Conservation (phyloP, 2,797 vertebrate genomes). For the Eulemur coronatus region DNA sequence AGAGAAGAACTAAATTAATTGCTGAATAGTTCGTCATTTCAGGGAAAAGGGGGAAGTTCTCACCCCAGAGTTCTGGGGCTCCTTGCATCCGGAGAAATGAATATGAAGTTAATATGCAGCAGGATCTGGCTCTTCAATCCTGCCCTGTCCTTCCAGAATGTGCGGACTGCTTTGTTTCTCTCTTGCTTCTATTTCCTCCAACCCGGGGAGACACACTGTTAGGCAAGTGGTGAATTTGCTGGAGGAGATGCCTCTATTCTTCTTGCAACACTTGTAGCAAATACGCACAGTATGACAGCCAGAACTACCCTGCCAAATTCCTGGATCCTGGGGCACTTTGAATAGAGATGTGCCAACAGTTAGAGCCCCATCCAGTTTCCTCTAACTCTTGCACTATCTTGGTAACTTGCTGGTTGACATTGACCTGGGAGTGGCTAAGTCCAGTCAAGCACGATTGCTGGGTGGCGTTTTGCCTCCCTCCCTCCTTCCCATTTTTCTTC, state of each 20-base stretch:
- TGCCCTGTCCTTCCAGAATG: background rate
- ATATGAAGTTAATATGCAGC: background rate
- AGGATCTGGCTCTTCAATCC: background rate
- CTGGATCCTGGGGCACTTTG: background rate
- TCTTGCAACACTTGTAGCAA: constrained; percentile 53
- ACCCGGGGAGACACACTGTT: background rate
- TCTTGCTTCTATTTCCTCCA: background rate
- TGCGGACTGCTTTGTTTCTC: background rate
- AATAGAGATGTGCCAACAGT: constrained; percentile 10
- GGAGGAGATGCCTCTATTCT: constrained; percentile 30
- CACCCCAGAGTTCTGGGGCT: background rate
- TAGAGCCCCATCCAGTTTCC: background rate
- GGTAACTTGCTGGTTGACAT: background rate
- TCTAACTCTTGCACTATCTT: background rate
- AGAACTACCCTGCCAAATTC: constrained; percentile 33
- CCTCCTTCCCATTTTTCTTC: background rate
- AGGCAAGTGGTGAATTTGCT: constrained; percentile 22
- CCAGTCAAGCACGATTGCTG: background rate
- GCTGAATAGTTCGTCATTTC: background rate
- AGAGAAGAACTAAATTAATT: background rate
- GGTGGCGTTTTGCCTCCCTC: background rate
- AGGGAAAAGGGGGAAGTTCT: background rate
- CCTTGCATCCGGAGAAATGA: background rate
- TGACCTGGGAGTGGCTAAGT: background rate
- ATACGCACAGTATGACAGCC: background rate